A percentile compares a stretch with the other conserved stretches of the same genome.
Conservation (phyloP, 2,888 invertebrate species). For the Gandaritis pyraliata region DNA sequence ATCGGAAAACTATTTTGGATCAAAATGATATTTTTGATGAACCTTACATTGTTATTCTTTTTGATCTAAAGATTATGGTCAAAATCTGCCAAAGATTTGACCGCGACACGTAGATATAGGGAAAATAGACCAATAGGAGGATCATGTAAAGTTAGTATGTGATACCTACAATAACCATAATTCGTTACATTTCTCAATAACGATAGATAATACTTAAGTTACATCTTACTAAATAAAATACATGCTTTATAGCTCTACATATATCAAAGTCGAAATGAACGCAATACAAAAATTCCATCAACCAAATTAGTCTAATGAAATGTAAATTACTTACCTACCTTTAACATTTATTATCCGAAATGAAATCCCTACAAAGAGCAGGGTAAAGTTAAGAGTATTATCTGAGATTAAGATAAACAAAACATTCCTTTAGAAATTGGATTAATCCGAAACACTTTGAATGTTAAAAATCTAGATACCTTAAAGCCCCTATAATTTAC, state of each 20-base stretch:
- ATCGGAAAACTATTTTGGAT: too few species aligned
- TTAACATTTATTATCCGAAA: slow-evolving; percentile 41
- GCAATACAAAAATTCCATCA: slow-evolving; percentile 36
- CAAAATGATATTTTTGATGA: too few species aligned
- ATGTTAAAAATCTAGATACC: slow-evolving; percentile 35
- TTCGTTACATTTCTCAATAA: slow-evolving; percentile 21
- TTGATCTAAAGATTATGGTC: too few species aligned
- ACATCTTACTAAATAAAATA: slow-evolving; percentile 11
- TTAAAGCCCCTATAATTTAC: slow-evolving; percentile 4
- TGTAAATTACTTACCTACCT: slow-evolving; percentile 44
- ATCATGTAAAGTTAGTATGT: too few species aligned
- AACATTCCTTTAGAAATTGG: slow-evolving; percentile 36
- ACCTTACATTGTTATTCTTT: too few species aligned
- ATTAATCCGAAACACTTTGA: slow-evolving; percentile 31
- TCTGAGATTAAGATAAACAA: slow-evolving; percentile 42
- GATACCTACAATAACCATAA: slow-evolving; percentile 17
- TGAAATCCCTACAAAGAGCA: slow-evolving; percentile 36
- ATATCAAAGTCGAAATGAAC: slow-evolving; percentile 15
- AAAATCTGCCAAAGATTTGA: too few species aligned
- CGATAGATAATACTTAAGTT: too few species aligned
- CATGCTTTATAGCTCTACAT: background rate
- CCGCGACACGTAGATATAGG: too few species aligned
- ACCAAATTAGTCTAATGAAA: slow-evolving; percentile 43
- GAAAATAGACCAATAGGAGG: too few species aligned
- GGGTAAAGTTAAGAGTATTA: slow-evolving; percentile 38